These are phyloP conservation scores for Phyllotis vaccarum DNA, from an alignment of 2,797 vertebrate species.

Conservation along the genomic window DNA sequence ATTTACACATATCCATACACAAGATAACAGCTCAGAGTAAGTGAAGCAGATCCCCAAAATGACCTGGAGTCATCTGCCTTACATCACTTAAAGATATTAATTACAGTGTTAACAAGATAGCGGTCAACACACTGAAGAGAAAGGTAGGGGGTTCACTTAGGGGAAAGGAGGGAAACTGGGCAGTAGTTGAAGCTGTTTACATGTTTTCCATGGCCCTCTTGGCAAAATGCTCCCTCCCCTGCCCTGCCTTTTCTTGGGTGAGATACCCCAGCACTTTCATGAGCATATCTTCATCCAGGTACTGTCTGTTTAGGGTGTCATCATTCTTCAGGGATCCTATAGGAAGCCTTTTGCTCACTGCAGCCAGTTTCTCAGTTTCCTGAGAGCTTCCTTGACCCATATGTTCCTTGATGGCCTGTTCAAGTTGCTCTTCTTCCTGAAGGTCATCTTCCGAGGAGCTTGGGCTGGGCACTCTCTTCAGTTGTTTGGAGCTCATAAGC, in stretches of 20 bases:
- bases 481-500: constrained; percentile 85
- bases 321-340: constrained; percentile 81
- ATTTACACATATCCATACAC: constrained; percentile 88
- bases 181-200: constrained; percentile 83
- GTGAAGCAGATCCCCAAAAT: constrained; percentile 83
- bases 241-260: constrained; percentile 93
- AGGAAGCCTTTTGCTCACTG: constrained; percentile 89
- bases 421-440: constrained; percentile 87
- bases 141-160: constrained; percentile 46
- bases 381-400: constrained; percentile 89
- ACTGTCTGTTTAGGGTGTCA: constrained; percentile 88
- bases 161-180: constrained; percentile 76
- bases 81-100: constrained; percentile 76
- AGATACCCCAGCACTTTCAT: constrained; percentile 94
- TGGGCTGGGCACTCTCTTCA: constrained; percentile 89
- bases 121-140: constrained; percentile 87
- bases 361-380: constrained; percentile 85
- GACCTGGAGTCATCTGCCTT: constrained; percentile 68
- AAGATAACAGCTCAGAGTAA: constrained; percentile 87
- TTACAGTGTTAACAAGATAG: constrained; percentile 82
- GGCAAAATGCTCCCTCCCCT: constrained; percentile 90
- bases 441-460: constrained; percentile 87
- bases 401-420: constrained; percentile 91
- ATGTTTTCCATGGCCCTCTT: constrained; percentile 92
- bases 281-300: constrained; percentile 92